phyloP scores from a whole-genome alignment of 2,113 vertebrate genomes.

The Bolborhynchus lineola region DNA sequence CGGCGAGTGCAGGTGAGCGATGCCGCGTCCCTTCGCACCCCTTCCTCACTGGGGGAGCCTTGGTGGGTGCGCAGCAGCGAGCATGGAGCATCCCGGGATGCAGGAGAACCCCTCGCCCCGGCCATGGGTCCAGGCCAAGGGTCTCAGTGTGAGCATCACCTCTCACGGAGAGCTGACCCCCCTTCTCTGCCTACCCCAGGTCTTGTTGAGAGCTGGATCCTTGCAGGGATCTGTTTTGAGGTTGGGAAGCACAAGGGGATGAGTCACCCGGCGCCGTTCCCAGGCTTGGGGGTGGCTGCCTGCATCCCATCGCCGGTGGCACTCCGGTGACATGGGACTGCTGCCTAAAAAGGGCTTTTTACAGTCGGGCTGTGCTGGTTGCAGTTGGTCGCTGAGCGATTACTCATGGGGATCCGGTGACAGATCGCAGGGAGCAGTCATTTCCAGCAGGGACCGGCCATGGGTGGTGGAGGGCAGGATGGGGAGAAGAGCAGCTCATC shows the following conservation, averaged over 20 bases:
- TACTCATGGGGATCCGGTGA: not conserved
- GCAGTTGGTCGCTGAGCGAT: not conserved
- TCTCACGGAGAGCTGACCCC: not conserved
- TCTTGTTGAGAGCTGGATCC: not conserved
- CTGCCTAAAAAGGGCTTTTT: conserved; percentile 54
- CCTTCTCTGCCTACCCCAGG: no score
- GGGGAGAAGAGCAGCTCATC: not conserved
- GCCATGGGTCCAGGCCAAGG: no score
- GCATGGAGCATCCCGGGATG: rapidly evolving
- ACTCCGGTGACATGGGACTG: not conserved
- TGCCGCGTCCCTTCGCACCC: rapidly evolving
- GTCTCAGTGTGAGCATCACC: not conserved
- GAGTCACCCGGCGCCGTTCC: not conserved
- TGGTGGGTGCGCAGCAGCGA: rapidly evolving
- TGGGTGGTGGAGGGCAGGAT: not conserved
- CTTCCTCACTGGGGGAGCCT: not conserved
- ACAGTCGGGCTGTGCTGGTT: not conserved
- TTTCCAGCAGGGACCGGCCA: not conserved
- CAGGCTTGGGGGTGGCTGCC: not conserved
- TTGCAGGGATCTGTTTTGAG: not conserved
- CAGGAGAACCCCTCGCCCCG: no score
- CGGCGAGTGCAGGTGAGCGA: conserved; percentile 89
- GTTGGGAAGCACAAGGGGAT: not conserved
- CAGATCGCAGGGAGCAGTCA: not conserved
- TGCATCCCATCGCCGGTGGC: not conserved